A percentile compares a stretch with the other conserved stretches of the same genome.
These are phyloP conservation scores for Calypte anna DNA, from an alignment of 2,113 vertebrate species.

Conservation along the genomic window DNA sequence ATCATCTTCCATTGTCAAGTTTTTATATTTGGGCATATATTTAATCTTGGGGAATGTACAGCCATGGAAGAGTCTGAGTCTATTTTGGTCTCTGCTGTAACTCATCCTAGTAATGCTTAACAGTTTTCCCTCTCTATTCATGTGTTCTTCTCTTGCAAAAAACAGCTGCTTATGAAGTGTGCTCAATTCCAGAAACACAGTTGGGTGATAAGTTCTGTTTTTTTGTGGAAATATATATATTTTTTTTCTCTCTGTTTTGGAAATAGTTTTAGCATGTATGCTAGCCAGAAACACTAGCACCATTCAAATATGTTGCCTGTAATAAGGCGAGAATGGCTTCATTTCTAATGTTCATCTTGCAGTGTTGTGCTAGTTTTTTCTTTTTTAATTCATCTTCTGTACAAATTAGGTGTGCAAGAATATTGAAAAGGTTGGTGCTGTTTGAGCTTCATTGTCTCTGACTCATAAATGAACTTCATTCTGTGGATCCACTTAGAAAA, in stretches of 20 bases:
- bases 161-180: background rate
- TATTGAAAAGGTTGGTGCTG: background rate
- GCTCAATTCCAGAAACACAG: background rate
- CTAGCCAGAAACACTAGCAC: background rate
- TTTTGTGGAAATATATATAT: background rate
- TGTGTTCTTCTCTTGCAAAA: background rate
- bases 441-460: background rate
- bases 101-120: background rate
- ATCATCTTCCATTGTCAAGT: background rate
- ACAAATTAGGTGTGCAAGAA: background rate
- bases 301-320: background rate
- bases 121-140: background rate
- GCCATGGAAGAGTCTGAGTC: background rate
- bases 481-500: background rate
- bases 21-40: background rate
- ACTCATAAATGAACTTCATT: background rate
- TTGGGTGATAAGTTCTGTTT: background rate
- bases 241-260: background rate
- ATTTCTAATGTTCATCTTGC: background rate
- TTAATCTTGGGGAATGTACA: background rate
- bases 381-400: background rate
- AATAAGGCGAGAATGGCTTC: background rate
- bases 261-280: background rate
- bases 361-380: background rate
- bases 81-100: background rate